These are phyloP conservation scores for Enteromius anoplus DNA, from an alignment of 2,797 vertebrate genomes.

Conservation along the genomic window DNA sequence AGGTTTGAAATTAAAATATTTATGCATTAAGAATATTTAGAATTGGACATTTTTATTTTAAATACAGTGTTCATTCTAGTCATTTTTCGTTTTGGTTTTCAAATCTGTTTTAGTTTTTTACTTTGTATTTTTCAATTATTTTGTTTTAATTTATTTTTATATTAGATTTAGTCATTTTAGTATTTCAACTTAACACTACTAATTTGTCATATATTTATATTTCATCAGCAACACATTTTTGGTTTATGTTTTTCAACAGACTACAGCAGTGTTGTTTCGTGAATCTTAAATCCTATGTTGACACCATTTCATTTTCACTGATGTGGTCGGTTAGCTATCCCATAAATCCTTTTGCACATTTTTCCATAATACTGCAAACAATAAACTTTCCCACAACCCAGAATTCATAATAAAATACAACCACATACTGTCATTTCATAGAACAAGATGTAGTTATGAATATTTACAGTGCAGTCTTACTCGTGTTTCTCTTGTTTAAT, in stretches of 20 bases:
- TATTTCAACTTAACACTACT: neutral
- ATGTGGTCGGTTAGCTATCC: neutral
- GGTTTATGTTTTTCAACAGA: neutral
- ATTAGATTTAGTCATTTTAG: neutral
- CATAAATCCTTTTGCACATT: slow-evolving; percentile 9
- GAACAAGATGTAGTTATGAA: slow-evolving; percentile 1
- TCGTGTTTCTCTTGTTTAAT: slow-evolving; percentile 14
- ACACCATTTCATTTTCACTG: neutral
- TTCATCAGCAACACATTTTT: neutral
- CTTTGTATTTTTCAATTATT: neutral
- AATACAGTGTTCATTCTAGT: no score
- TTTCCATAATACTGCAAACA: slow-evolving; percentile 9
- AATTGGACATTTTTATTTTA: neutral
- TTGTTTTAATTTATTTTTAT: neutral
- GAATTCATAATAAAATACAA: slow-evolving; percentile 6
- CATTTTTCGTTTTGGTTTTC: neutral
- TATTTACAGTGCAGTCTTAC: slow-evolving; percentile 1
- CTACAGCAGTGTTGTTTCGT: neutral
- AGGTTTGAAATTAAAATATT: neutral
- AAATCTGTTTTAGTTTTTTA: neutral
- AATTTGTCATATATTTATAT: neutral
- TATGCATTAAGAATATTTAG: neutral
- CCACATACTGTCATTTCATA: neutral
- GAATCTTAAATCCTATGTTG: neutral
- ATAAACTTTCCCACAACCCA: neutral